Conservation (phyloP, 2,888 invertebrate genomes). For the Drosophila subquinaria region DNA sequence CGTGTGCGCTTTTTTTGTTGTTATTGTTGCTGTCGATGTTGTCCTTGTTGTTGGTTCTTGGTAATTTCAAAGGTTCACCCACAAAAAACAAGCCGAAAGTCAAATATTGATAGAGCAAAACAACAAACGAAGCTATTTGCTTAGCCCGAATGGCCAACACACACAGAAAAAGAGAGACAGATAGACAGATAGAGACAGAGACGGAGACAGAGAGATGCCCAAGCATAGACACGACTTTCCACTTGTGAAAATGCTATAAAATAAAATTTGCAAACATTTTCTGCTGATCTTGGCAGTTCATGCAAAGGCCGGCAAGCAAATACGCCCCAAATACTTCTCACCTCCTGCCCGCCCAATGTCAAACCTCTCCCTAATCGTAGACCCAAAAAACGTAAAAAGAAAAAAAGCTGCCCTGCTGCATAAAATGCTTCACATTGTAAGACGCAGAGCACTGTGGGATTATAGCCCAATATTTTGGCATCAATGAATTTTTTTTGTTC, state of each 20-base stretch:
- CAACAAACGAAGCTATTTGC: constrained; percentile 81
- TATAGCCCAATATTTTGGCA: too few relatives aligned
- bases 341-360: background rate
- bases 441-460: too few relatives aligned
- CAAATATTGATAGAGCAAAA: constrained; percentile 79
- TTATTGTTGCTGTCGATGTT: constrained; percentile 6
- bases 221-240: constrained; percentile 73
- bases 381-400: constrained; percentile 9
- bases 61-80: constrained; percentile 77
- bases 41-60: constrained; percentile 19
- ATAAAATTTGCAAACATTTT: constrained; percentile 82
- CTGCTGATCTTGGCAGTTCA: constrained; percentile 82
- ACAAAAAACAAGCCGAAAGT: constrained; percentile 77
- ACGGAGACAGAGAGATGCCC: background rate
- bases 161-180: constrained; percentile 32
- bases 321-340: constrained; percentile 36
- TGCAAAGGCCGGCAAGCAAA: constrained; percentile 72
- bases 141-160: constrained; percentile 68
- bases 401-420: constrained; percentile 44
- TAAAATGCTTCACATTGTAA: constrained; percentile 53
- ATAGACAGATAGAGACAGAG: background rate
- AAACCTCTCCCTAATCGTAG: constrained; percentile 7
- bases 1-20: constrained; percentile 48
- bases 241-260: constrained; percentile 81
- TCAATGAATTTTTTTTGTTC: too few relatives aligned